A percentile compares a stretch with the other conserved stretches of the same genome.
Evolutionary conservation across 2,888 invertebrate species (phyloP).

Genomic region (Nephrotoma guestfalica): DNA sequence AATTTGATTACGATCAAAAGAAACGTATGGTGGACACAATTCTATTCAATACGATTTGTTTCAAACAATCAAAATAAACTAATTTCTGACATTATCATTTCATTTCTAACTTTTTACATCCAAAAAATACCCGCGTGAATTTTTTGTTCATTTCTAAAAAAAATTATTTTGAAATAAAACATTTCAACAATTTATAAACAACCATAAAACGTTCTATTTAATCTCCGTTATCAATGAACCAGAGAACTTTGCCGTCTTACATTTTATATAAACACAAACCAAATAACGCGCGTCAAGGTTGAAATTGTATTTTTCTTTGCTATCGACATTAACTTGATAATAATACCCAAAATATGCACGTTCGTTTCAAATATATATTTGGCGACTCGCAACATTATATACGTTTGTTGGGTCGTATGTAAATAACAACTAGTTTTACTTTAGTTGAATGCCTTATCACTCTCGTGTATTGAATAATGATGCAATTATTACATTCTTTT

Average conservation of each 20-base stretch:
- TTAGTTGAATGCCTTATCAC: background rate
- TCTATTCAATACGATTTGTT: background rate
- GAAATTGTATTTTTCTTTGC: background rate
- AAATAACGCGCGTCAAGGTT: background rate
- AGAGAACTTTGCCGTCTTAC: background rate
- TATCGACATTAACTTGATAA: background rate
- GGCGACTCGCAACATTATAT: background rate
- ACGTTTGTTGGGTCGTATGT: background rate
- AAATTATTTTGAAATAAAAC: background rate
- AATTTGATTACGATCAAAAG: background rate
- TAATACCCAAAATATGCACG: background rate
- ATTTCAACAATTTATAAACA: background rate
- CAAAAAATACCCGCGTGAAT: background rate
- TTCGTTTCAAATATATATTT: background rate
- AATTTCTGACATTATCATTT: background rate
- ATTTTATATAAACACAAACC: background rate
- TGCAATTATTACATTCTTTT: background rate
- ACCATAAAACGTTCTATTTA: background rate
- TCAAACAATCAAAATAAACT: background rate
- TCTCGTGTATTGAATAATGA: background rate
- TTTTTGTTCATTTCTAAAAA: background rate
- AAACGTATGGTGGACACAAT: background rate
- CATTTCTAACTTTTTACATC: background rate
- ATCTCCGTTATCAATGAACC: background rate
- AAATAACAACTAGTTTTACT: background rate